Conservation (phyloP, 2,797 vertebrate genomes). For the Chanos chanos region DNA sequence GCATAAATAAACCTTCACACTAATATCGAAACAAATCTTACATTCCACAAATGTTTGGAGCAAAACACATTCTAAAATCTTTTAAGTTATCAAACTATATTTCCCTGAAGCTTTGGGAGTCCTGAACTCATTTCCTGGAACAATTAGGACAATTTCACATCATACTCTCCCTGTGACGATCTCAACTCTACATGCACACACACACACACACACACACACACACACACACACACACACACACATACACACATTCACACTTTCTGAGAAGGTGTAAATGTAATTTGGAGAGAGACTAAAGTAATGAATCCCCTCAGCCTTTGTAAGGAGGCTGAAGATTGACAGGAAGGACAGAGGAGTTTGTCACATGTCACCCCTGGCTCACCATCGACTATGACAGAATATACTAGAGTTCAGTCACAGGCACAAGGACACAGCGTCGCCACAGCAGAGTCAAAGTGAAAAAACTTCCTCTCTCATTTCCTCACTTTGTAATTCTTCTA, state of each 20-base stretch:
- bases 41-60: not conserved
- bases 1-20: not conserved
- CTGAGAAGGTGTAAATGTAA: too few species aligned
- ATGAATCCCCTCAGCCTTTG: not conserved
- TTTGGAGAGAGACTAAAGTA: too few species aligned
- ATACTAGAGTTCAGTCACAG: constrained; percentile 7
- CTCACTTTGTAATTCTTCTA: too few species aligned
- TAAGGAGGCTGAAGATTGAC: constrained; percentile 12
- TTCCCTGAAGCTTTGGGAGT: not conserved
- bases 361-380: constrained; percentile 27
- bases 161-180: not conserved
- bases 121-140: not conserved
- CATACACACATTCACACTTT: too few species aligned
- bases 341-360: constrained; percentile 30
- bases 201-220: not conserved
- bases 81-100: not conserved
- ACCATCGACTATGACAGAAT: constrained; percentile 22
- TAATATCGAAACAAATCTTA: not conserved
- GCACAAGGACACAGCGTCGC: constrained; percentile 26
- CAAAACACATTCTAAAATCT: not conserved
- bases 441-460: too few species aligned
- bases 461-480: too few species aligned
- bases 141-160: too few species aligned
- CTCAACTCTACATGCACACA: not conserved
- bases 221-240: not conserved